Conservation (phyloP, 2,888 invertebrate species). For the Antheraea assamensis region DNA sequence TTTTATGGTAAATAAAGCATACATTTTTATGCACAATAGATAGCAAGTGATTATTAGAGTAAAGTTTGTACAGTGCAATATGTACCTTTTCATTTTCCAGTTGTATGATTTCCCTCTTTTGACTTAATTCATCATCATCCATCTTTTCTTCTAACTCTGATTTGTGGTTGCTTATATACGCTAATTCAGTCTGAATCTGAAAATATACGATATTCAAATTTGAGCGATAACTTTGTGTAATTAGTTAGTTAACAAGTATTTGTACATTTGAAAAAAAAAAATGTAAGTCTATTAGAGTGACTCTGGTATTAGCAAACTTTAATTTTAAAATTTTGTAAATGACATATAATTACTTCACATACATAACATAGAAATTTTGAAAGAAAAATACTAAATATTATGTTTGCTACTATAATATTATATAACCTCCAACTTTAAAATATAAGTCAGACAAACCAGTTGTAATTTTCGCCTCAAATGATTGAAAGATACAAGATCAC, state of each 20-base stretch:
- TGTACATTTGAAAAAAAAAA: background rate
- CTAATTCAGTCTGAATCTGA: conserved; percentile 91
- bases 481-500: no score
- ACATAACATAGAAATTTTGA: background rate
- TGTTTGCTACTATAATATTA: no score
- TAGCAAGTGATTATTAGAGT: no score
- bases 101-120: conserved; percentile 85
- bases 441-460: no score
- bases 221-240: background rate
- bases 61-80: background rate
- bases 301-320: background rate
- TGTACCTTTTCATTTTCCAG: conserved; percentile 87
- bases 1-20: no score
- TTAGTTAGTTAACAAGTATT: background rate
- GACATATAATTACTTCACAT: no score
- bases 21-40: no score
- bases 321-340: background rate
- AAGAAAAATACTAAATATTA: no score
- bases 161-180: conserved; percentile 89
- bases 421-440: no score
- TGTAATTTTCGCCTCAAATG: no score
- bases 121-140: conserved; percentile 80
- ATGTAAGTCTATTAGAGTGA: background rate
- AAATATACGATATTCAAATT: background rate
- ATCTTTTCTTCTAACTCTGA: conserved; percentile 87